phyloP scores from a whole-genome alignment of 2,113 vertebrate genomes.

The Ovis aries region DNA sequence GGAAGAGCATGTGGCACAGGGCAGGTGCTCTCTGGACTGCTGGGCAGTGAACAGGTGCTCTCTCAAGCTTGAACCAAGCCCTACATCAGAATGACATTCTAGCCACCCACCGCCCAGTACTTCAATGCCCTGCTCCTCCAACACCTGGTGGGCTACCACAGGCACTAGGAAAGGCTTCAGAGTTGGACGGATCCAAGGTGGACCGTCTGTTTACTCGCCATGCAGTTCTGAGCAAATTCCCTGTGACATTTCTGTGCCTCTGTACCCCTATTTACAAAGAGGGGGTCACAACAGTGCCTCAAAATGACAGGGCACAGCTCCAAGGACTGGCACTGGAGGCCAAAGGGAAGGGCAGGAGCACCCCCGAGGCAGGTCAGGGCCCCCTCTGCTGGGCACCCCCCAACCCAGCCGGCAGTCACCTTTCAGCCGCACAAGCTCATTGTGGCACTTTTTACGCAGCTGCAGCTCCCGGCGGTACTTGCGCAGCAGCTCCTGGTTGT shows the following conservation, averaged over 20 bases:
- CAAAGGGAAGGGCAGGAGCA: not conserved
- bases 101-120: not conserved
- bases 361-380: fast-evolving
- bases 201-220: not conserved
- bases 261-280: not conserved
- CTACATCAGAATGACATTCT: not conserved
- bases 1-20: not conserved
- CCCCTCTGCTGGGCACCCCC: fast-evolving
- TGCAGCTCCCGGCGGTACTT: conserved; percentile 97
- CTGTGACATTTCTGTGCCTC: not conserved
- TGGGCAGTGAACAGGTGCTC: too few species aligned
- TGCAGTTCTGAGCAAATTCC: not conserved
- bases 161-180: not conserved
- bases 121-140: not conserved
- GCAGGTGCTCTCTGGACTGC: not conserved
- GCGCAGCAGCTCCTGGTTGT: conserved; percentile 91
- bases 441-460: conserved; percentile 97
- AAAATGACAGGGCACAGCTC: not conserved
- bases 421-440: conserved; percentile 94
- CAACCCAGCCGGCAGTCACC: conserved; percentile 71
- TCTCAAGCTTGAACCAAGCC: not conserved
- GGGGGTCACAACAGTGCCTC: fast-evolving
- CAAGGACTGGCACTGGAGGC: not conserved
- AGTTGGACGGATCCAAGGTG: not conserved
- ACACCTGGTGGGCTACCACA: not conserved